phyloP scores from a whole-genome alignment of 2,888 invertebrate genomes.

The Rhimphoctona megacephalus region DNA sequence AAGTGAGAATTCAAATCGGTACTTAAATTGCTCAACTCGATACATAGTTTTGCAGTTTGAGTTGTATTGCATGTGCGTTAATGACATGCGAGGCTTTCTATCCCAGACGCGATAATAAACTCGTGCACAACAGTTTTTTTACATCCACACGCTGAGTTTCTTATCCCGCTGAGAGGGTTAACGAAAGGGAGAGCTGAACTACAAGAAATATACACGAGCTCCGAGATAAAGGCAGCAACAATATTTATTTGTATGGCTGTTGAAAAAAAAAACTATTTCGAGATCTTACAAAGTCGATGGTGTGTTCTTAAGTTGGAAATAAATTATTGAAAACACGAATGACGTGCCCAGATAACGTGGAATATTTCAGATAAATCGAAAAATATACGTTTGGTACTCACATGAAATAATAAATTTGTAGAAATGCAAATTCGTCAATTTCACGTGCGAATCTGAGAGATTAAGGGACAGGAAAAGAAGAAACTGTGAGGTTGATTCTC shows the following conservation, averaged over 20 bases:
- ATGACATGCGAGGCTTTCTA: constrained; percentile 11
- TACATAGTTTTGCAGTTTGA: not conserved
- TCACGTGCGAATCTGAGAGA: not conserved
- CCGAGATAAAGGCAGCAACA: constrained; percentile 12
- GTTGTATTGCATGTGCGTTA: not conserved
- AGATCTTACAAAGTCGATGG: not conserved
- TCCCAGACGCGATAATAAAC: not conserved
- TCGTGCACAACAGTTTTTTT: not conserved
- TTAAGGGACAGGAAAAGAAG: constrained; percentile 7
- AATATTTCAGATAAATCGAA: not conserved
- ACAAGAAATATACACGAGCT: constrained; percentile 10
- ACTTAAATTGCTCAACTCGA: constrained; percentile 8
- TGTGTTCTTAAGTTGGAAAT: constrained; percentile 30
- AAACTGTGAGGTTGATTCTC: constrained; percentile 69
- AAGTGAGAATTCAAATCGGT: not conserved
- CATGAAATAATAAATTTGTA: not conserved
- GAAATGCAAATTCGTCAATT: constrained; percentile 22
- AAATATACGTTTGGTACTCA: too few relatives aligned
- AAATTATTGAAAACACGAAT: constrained; percentile 42
- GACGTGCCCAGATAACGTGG: not conserved
- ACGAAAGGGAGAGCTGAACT: constrained; percentile 23
- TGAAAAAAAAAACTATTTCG: not conserved
- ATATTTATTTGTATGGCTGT: not conserved
- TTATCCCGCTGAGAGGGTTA: not conserved
- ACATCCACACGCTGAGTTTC: constrained; percentile 3